A percentile compares a stretch with the other conserved stretches of the same genome.
These are phyloP conservation scores for Xiphophorus couchianus DNA, from an alignment of 2,113 vertebrate species.

Conservation along the genomic window DNA sequence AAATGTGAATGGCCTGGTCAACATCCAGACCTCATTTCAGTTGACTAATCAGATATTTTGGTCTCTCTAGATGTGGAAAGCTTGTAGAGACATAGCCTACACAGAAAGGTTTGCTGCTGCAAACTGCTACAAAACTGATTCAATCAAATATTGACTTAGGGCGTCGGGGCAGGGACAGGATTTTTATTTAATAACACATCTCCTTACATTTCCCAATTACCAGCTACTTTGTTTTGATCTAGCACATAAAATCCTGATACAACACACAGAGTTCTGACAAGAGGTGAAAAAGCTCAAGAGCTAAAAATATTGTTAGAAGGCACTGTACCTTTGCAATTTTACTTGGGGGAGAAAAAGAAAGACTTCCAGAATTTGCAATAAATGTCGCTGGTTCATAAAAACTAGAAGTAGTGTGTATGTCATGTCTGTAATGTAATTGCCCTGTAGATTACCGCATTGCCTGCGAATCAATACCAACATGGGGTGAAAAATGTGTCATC, in stretches of 20 bases:
- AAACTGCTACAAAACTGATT: background rate
- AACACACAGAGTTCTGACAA: background rate
- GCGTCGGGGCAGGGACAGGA: background rate
- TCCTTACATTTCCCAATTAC: background rate
- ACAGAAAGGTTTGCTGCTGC: background rate
- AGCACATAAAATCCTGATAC: background rate
- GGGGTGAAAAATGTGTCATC: constrained; percentile 48
- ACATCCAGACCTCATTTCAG: background rate
- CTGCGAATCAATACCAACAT: constrained; percentile 58
- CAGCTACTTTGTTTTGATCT: background rate
- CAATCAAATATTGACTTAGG: background rate
- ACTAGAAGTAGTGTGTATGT: constrained; percentile 33
- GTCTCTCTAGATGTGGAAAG: background rate
- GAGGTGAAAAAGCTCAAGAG: background rate
- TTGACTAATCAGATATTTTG: background rate
- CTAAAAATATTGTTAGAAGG: background rate
- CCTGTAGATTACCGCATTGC: constrained; percentile 61
- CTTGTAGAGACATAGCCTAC: background rate
- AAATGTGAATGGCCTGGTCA: too few relatives aligned
- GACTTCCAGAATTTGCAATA: constrained; percentile 21
- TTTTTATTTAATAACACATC: background rate
- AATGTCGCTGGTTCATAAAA: constrained; percentile 44
- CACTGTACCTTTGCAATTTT: background rate
- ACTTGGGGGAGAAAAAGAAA: too few relatives aligned
- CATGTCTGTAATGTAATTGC: constrained; percentile 65